Conservation (phyloP, 2,113 vertebrate genomes). For the Petromus typicus region DNA sequence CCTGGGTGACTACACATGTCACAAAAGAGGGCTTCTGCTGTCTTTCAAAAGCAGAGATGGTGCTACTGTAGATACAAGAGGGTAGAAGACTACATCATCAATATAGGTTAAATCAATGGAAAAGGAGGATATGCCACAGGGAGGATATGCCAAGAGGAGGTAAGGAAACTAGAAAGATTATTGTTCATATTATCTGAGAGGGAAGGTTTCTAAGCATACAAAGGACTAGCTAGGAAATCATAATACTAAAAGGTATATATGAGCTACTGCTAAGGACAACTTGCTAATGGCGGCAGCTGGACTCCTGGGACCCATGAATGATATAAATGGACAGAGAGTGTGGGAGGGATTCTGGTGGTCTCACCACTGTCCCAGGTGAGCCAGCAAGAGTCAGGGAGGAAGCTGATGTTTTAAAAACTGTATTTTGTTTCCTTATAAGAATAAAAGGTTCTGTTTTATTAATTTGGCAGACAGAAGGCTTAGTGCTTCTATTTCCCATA, state of each 20-base stretch:
- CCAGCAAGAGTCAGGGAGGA: background rate
- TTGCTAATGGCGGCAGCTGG: background rate
- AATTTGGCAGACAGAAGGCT: background rate
- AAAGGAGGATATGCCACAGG: background rate
- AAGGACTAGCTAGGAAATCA: background rate
- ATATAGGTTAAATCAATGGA: background rate
- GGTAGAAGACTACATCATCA: background rate
- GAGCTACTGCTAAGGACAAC: background rate
- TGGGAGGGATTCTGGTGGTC: background rate
- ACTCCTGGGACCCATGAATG: background rate
- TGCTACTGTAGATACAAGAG: background rate
- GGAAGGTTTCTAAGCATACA: background rate
- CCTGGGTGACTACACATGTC: background rate
- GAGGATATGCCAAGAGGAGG: background rate
- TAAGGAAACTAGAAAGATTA: background rate
- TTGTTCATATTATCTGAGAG: background rate
- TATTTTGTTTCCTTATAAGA: background rate
- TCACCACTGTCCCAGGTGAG: background rate
- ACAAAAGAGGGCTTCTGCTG: background rate
- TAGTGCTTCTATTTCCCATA: background rate
- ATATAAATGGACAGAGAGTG: background rate
- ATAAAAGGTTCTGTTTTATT: background rate
- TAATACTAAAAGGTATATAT: background rate
- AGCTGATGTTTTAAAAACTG: background rate
- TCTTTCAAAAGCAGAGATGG: background rate